Percentiles rank a stretch among this genome's conserved stretches.
phyloP scores from a whole-genome alignment of 2,797 vertebrate genomes.

The Nyctibius grandis region DNA sequence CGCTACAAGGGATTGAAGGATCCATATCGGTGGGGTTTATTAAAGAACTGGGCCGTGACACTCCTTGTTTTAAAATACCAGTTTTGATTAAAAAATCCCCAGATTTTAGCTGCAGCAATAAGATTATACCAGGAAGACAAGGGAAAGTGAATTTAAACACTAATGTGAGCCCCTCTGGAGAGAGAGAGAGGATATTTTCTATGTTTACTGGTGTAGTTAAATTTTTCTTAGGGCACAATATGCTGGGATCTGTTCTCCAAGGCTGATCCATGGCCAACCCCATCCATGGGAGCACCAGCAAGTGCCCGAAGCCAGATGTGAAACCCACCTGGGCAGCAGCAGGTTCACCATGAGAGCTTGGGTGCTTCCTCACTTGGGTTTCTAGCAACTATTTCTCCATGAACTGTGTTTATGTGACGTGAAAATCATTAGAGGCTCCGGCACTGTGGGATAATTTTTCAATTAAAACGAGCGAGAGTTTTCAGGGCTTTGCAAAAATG shows the following conservation, averaged over 20 bases:
- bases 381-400: neutral
- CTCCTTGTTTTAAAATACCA: neutral
- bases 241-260: neutral
- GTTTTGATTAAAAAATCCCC: neutral
- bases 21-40: neutral
- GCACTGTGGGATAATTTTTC: neutral
- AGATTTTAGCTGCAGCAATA: neutral
- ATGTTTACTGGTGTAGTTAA: neutral
- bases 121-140: neutral
- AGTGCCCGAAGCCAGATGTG: neutral
- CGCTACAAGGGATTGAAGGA: neutral
- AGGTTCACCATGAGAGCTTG: neutral
- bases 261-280: neutral
- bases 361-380: neutral
- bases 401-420: neutral
- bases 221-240: neutral
- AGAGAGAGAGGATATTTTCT: neutral
- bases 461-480: neutral
- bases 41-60: neutral
- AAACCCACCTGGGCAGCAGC: neutral
- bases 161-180: accelerated
- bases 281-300: neutral
- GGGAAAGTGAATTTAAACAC: neutral
- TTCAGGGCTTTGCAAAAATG: neutral
- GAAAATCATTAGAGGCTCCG: accelerated